These are phyloP conservation scores for Ariopsis seemanni DNA, from an alignment of 2,113 vertebrate species.

Conservation along the genomic window DNA sequence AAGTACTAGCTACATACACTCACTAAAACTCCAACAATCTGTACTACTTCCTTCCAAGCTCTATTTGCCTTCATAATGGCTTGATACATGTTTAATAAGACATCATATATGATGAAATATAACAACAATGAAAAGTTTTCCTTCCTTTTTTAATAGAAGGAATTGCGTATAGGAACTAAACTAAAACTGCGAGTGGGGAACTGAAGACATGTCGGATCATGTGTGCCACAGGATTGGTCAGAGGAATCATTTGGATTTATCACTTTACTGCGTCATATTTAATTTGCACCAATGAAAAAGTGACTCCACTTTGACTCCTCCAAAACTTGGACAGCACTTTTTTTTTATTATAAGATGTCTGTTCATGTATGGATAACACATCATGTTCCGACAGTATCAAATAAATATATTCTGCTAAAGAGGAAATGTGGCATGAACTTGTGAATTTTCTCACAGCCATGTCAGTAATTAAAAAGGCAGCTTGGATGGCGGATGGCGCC, in stretches of 20 bases:
- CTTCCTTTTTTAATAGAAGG: background rate
- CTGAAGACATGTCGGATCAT: background rate
- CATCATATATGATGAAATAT: background rate
- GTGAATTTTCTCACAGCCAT: constrained; percentile 4
- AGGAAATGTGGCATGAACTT: constrained; percentile 20
- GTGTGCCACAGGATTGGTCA: background rate
- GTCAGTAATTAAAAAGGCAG: constrained; percentile 26
- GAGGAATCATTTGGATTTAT: background rate
- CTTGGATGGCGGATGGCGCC: constrained; percentile 6
- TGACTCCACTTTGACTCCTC: background rate
- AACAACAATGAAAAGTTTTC: background rate
- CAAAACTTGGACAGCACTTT: background rate
- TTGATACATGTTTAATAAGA: background rate
- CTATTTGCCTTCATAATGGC: background rate
- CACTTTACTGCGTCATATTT: too few species aligned
- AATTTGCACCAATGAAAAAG: background rate
- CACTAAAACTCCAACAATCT: background rate
- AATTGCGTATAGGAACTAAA: background rate
- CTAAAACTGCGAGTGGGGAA: background rate
- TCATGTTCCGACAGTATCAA: background rate
- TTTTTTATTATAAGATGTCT: background rate
- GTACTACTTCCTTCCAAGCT: background rate
- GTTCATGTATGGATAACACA: background rate
- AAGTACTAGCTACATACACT: background rate
- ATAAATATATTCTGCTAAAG: constrained; percentile 11